These are phyloP conservation scores for Saturnia japonica DNA, from an alignment of 2,888 invertebrate species.

Conservation along the genomic window DNA sequence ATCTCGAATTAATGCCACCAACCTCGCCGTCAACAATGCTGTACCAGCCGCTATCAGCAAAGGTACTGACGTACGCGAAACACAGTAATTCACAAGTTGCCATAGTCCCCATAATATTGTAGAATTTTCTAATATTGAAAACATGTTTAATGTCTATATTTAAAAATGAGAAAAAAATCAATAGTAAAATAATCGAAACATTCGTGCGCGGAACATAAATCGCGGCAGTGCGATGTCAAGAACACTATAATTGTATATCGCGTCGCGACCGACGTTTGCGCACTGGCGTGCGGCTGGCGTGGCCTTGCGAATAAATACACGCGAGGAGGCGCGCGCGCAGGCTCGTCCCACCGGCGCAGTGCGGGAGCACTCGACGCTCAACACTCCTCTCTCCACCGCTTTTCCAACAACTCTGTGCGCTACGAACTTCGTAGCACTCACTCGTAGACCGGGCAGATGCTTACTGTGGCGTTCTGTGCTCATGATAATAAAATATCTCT, in stretches of 20 bases:
- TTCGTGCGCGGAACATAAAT: slow-evolving; percentile 65
- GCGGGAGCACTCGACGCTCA: slow-evolving; percentile 31
- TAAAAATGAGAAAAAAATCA: slow-evolving; percentile 42
- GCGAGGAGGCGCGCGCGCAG: slow-evolving; percentile 64
- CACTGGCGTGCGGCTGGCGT: slow-evolving; percentile 75
- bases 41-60: slow-evolving; percentile 75
- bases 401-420: slow-evolving; percentile 45
- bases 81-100: slow-evolving; percentile 74
- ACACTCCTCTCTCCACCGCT: slow-evolving; percentile 68
- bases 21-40: slow-evolving; percentile 72
- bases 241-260: slow-evolving; percentile 66
- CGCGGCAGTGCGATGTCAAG: slow-evolving; percentile 59
- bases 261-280: slow-evolving; percentile 74
- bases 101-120: slow-evolving; percentile 81
- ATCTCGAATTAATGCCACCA: slow-evolving; percentile 72
- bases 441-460: slow-evolving; percentile 21
- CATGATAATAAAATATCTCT: not conserved
- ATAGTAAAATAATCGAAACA: slow-evolving; percentile 57
- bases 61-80: slow-evolving; percentile 59
- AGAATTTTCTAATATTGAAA: slow-evolving; percentile 65
- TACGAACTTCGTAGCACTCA: slow-evolving; percentile 23
- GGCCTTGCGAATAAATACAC: slow-evolving; percentile 81
- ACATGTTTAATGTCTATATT: slow-evolving; percentile 55
- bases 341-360: slow-evolving; percentile 68
- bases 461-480: not conserved